Evolutionary conservation across 2,113 vertebrate genomes (phyloP), one percentile per base, ranked within the genome.

Genomic region (Campylomormyrus tamandua): DNA sequence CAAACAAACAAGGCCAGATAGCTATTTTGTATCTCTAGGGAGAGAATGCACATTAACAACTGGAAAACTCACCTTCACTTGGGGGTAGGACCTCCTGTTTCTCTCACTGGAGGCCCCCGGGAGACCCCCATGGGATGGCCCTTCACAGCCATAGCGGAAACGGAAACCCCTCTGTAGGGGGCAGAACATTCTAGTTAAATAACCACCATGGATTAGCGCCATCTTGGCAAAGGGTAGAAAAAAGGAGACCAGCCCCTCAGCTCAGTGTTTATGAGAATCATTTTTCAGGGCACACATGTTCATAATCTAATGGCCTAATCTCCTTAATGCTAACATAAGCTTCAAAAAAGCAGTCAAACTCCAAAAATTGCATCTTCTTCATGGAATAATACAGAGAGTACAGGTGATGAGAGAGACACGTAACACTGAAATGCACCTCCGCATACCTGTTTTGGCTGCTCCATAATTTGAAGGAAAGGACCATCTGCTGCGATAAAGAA

Each of bases 61-160:
- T 58, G 11, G 35, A 19, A 19, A 4, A 84, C 89, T 83, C 94
- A 99, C 98, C 96, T 98, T 99, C 89, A 99, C 97, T 58, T 98
- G 96, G 74, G 98, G 98, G 92, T 97, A 99, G 19, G 97, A 97
- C 92, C 99, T 99, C 92, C 97, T 98, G 95, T 99, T 99, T 96
- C 99, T 99, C 94, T 99, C 98, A 87, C 98, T 99, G 88, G 97
- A 97, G 53, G 98, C 98, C 84, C 98, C 98, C 0, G 98, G 98
- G 50, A 99, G 96, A 19, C 98, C 98, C 0, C 98, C 98, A 0
- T 99, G 98, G 0, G 98, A 99, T 0, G 98, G 98, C 8, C 98
- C 98, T 92, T 99, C 98, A 13, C 98, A 99, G 1, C 98, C 98
- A 0, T 99, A 99, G 88, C 98, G 96, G 94, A 99, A 99, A 93